These are phyloP conservation scores for Sciurus niger DNA, from an alignment of 2,113 vertebrate species.

Conservation along the genomic window DNA sequence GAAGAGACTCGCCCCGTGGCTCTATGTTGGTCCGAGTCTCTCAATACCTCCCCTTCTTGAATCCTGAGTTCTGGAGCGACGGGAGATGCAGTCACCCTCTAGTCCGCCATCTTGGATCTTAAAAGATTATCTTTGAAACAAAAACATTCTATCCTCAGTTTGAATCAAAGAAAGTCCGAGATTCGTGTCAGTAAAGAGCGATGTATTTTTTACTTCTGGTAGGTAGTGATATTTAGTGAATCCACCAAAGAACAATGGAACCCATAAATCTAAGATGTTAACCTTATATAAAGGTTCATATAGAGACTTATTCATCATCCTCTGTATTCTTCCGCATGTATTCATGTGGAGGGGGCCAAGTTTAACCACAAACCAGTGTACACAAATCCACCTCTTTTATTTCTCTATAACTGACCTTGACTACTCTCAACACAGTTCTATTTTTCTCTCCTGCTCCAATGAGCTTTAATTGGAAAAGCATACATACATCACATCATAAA, in stretches of 20 bases:
- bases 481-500: background rate
- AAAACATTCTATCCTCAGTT: constrained; percentile 78
- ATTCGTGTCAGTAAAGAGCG: constrained; percentile 86
- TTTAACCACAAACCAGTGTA: background rate
- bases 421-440: background rate
- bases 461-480: background rate
- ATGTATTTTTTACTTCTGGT: constrained; percentile 86
- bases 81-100: no score
- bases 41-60: no score
- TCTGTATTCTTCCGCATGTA: background rate
- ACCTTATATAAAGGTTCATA: background rate
- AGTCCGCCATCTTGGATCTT: no score
- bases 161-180: constrained; percentile 86
- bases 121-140: background rate
- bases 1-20: no score
- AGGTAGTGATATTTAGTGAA: constrained; percentile 72
- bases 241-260: background rate
- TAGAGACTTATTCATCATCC: background rate
- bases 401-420: constrained; percentile 29
- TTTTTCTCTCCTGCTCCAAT: constrained; percentile 13
- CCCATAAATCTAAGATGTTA: background rate
- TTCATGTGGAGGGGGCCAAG: background rate
- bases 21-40: no score
- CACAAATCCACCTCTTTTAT: background rate
- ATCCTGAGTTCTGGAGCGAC: no score